phyloP scores from a whole-genome alignment of 2,888 invertebrate genomes.

The Drosophila austrosaltans region DNA sequence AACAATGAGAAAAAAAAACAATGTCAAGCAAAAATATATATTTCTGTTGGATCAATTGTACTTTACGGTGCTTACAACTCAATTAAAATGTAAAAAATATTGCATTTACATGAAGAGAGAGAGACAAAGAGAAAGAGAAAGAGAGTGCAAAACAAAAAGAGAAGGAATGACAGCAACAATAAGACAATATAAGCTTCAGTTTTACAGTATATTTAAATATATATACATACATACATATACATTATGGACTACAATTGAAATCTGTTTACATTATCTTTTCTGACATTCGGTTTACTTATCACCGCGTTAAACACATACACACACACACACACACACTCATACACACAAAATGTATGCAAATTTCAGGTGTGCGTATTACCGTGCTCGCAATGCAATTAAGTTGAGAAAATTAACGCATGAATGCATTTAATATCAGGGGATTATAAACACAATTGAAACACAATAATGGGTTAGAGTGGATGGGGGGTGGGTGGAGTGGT shows the following conservation, averaged over 20 bases:
- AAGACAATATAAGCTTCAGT: not conserved
- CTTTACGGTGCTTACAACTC: not conserved
- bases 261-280: not conserved
- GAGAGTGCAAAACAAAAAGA: too few species aligned
- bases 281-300: conserved; percentile 1
- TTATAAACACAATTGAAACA: not conserved
- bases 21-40: not conserved
- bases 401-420: conserved; percentile 55
- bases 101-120: conserved; percentile 11
- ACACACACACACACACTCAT: too few species aligned
- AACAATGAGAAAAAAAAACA: conserved; percentile 1
- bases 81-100: conserved; percentile 29
- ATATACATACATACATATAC: too few species aligned
- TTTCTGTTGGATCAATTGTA: conserved; percentile 1
- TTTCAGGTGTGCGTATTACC: conserved; percentile 10
- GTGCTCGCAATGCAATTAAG: conserved; percentile 45
- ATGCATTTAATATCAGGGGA: conserved; percentile 48
- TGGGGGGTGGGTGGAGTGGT: not conserved
- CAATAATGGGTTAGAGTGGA: too few species aligned
- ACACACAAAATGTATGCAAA: conserved; percentile 37
- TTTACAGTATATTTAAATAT: not conserved
- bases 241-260: conserved; percentile 11
- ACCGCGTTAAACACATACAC: not conserved
- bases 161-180: not conserved
- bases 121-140: too few species aligned